phyloP scores from a whole-genome alignment of 2,888 invertebrate genomes.

The Pachycephus smyrnensis region DNA sequence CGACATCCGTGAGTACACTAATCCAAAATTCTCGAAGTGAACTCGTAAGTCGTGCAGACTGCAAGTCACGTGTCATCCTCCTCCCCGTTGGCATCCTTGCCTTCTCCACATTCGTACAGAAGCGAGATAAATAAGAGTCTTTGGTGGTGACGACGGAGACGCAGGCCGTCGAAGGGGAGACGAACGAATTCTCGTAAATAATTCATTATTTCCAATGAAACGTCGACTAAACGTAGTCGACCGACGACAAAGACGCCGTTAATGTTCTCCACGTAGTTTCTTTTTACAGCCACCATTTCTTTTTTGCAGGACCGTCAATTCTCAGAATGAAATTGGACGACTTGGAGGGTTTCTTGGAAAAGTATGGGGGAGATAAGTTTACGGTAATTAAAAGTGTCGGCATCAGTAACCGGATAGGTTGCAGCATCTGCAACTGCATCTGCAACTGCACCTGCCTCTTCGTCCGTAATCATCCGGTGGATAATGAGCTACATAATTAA shows the following conservation, averaged over 20 bases:
- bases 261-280: conserved; percentile 1
- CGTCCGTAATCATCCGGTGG: neutral
- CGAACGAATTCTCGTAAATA: conserved; percentile 25
- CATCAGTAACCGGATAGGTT: neutral
- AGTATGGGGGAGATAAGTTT: neutral
- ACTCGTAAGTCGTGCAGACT: neutral
- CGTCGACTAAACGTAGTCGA: conserved; percentile 21
- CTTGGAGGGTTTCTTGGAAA: neutral
- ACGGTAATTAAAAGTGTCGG: neutral
- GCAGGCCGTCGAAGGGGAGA: conserved; percentile 7
- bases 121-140: conserved; percentile 9
- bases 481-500: neutral
- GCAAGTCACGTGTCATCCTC: neutral
- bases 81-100: neutral
- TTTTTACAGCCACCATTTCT: neutral
- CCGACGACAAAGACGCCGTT: conserved; percentile 17
- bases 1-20: neutral
- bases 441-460: neutral
- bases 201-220: conserved; percentile 34
- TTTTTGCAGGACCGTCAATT: neutral
- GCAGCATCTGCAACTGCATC: neutral
- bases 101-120: neutral
- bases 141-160: conserved; percentile 3
- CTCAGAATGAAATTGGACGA: neutral
- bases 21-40: conserved; percentile 6